Conservation (phyloP, 2,888 invertebrate species). For the Agrochola litura region DNA sequence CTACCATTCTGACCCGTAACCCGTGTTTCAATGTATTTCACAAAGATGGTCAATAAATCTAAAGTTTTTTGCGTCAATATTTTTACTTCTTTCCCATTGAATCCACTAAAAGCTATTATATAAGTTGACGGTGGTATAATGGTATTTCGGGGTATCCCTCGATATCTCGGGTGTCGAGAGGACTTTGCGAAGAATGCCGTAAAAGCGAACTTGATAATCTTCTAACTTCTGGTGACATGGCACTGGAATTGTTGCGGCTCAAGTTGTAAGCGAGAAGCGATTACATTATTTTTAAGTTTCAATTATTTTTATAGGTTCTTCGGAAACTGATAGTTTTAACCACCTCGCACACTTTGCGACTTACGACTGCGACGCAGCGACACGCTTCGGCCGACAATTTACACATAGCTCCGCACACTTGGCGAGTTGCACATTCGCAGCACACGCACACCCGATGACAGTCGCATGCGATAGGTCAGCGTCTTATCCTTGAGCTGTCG, state of each 20-base stretch:
- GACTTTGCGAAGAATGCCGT: constrained; percentile 56
- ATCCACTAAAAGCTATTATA: constrained; percentile 34
- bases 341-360: no score
- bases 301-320: no score
- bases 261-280: background rate
- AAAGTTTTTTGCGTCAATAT: constrained; percentile 9
- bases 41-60: background rate
- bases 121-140: constrained; percentile 52
- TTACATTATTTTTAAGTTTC: no score
- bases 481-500: no score
- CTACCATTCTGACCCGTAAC: background rate
- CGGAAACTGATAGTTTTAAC: no score
- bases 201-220: constrained; percentile 65
- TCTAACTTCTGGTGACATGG: constrained; percentile 60
- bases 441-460: no score
- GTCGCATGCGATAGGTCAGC: no score
- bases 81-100: constrained; percentile 6
- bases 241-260: constrained; percentile 11
- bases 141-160: constrained; percentile 36
- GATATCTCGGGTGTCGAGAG: constrained; percentile 38
- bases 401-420: no score
- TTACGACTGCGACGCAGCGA: no score
- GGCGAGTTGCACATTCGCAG: no score
- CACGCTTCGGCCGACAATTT: no score
- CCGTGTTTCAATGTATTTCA: background rate